phyloP scores from a whole-genome alignment of 1,140 invertebrate genomes.

The Meteorus sp. region DNA sequence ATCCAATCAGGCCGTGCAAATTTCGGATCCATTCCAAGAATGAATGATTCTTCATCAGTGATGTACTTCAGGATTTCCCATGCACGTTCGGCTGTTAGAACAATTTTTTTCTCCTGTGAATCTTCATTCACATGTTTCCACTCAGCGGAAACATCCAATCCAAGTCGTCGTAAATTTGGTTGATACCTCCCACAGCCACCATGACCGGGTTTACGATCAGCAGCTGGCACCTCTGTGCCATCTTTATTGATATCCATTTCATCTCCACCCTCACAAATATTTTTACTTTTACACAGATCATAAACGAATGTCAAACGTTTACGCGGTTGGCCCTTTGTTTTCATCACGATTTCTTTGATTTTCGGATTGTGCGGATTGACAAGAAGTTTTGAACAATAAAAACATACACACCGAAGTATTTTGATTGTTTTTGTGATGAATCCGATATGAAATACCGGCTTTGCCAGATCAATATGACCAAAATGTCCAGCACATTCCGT shows the following conservation, averaged over 20 bases:
- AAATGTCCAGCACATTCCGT: conserved; percentile 99
- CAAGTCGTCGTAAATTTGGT: conserved; percentile 85
- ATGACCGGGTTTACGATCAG: conserved; percentile 78
- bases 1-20: conserved; percentile 99
- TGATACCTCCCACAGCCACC: conserved; percentile 98
- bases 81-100: conserved; percentile 90
- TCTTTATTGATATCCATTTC: conserved; percentile 92
- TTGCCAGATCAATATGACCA: conserved; percentile 98
- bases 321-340: conserved; percentile 95
- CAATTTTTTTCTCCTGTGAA: conserved; percentile 93
- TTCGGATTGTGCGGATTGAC: conserved; percentile 93
- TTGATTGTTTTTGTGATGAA: conserved; percentile 98
- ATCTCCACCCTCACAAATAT: conserved; percentile 97
- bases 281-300: conserved; percentile 97
- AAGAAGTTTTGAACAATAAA: conserved; percentile 95
- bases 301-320: conserved; percentile 95
- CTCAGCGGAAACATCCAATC: conserved; percentile 91
- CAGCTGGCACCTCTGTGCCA: conserved; percentile 58
- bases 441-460: conserved; percentile 98
- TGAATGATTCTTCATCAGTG: conserved; percentile 94
- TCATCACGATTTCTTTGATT: conserved; percentile 95
- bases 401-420: conserved; percentile 94
- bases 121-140: conserved; percentile 99
- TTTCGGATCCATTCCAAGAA: conserved; percentile 94
- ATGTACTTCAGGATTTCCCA: conserved; percentile 98